A percentile compares a stretch with the other conserved stretches of the same genome.
phyloP scores from a whole-genome alignment of 2,113 vertebrate genomes.

The Seriola rivoliana region DNA sequence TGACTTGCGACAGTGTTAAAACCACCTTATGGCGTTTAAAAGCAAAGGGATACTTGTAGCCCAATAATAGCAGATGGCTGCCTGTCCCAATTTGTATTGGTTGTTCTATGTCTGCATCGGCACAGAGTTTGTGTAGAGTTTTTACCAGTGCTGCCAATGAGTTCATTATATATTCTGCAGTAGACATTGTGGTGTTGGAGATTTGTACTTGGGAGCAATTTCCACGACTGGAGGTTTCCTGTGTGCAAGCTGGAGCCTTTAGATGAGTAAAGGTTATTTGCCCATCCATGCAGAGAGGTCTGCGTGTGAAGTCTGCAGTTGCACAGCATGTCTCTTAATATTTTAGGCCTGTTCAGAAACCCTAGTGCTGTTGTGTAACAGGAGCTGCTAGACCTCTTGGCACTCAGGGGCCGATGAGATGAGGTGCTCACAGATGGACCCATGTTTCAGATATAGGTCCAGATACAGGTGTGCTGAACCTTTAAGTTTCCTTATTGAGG shows the following conservation, averaged over 20 bases:
- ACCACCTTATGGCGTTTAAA: neutral
- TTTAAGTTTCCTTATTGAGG: too few species aligned
- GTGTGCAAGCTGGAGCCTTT: constrained; percentile 56
- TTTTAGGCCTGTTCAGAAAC: constrained; percentile 78
- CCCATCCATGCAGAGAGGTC: constrained; percentile 57
- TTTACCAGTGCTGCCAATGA: neutral
- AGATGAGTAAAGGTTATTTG: constrained; percentile 70
- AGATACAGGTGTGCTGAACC: neutral
- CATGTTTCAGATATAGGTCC: constrained; percentile 1
- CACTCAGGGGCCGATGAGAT: constrained; percentile 24
- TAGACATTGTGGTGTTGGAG: neutral
- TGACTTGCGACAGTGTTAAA: neutral
- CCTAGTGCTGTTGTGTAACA: constrained; percentile 78
- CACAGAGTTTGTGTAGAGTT: neutral
- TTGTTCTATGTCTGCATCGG: neutral
- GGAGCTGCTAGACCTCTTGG: constrained; percentile 51
- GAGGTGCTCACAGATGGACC: neutral
- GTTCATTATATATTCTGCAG: constrained; percentile 11
- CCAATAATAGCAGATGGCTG: neutral
- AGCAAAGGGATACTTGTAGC: neutral
- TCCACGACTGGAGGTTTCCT: constrained; percentile 38
- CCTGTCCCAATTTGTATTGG: neutral
- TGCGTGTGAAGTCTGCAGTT: constrained; percentile 62
- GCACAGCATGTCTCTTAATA: constrained; percentile 74
- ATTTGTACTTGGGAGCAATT: constrained; percentile 10